Percentiles rank a stretch among this genome's conserved stretches.
Evolutionary conservation across 2,113 vertebrate genomes (phyloP).

Genomic region (Ciconia stormi): DNA sequence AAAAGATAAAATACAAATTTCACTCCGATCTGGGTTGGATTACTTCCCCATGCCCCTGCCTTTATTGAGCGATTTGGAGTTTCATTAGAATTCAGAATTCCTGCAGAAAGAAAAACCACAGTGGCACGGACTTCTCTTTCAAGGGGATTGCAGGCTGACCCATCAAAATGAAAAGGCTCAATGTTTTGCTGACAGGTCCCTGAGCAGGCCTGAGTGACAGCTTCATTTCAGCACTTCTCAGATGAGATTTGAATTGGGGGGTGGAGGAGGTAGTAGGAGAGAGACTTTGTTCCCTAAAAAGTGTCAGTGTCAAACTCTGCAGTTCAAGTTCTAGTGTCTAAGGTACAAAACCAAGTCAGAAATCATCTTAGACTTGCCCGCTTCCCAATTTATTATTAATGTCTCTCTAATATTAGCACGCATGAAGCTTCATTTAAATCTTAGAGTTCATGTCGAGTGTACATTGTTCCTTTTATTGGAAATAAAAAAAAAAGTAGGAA

Average conservation of each 20-base stretch:
- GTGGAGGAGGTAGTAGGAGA: slow-evolving; percentile 66
- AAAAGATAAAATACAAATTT: slow-evolving; percentile 81
- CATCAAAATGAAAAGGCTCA: slow-evolving; percentile 88
- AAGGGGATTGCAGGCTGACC: slow-evolving; percentile 83
- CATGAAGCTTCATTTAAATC: slow-evolving; percentile 54
- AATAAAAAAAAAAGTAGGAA: slow-evolving; percentile 7
- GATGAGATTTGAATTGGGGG: slow-evolving; percentile 79
- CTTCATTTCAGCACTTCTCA: slow-evolving; percentile 85
- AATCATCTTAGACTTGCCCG: not conserved
- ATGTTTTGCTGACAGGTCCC: slow-evolving; percentile 83
- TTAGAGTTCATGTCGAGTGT: not conserved
- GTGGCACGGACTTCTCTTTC: slow-evolving; percentile 80
- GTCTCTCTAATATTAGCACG: slow-evolving; percentile 33
- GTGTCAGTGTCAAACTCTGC: slow-evolving; percentile 81
- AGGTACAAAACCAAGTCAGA: slow-evolving; percentile 62
- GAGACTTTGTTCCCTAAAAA: slow-evolving; percentile 86
- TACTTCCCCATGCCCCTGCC: slow-evolving; percentile 77
- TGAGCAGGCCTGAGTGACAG: slow-evolving; percentile 84
- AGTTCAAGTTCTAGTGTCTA: slow-evolving; percentile 83
- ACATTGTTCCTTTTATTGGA: slow-evolving; percentile 37
- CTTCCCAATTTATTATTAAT: slow-evolving; percentile 71
- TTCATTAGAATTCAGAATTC: slow-evolving; percentile 88
- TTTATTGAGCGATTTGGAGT: slow-evolving; percentile 84
- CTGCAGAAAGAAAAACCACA: slow-evolving; percentile 78
- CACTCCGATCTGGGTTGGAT: slow-evolving; percentile 76